Percentiles rank a stretch among this genome's conserved stretches.
Evolutionary conservation across 2,797 vertebrate species (phyloP).

Genomic region (Muscicapa striata): DNA sequence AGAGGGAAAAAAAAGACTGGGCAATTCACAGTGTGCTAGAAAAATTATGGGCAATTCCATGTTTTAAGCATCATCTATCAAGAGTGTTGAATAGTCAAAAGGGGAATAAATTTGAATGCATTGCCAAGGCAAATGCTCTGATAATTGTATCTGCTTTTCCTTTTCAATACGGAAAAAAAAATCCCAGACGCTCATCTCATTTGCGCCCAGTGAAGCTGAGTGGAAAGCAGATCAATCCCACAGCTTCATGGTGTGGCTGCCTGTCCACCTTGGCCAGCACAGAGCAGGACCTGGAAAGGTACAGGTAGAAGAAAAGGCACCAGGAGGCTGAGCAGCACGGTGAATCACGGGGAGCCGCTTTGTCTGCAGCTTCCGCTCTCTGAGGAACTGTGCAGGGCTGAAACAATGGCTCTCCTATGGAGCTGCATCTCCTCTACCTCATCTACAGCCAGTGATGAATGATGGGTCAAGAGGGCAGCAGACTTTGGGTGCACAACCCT

Average conservation of each 20-base stretch:
- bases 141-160: not conserved
- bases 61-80: conserved; percentile 19
- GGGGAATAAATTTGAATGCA: conserved; percentile 20
- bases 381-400: conserved; percentile 43
- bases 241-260: not conserved
- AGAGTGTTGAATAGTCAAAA: not conserved
- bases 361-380: conserved; percentile 72
- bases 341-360: conserved; percentile 52
- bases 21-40: not conserved
- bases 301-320: not conserved
- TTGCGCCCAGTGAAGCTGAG: not conserved
- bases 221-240: not conserved
- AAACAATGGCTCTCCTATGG: conserved; percentile 70
- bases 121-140: not conserved
- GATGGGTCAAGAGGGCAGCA: conserved; percentile 77
- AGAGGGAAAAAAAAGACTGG: not conserved
- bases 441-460: conserved; percentile 70
- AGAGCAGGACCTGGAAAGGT: conserved; percentile 16
- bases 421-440: conserved; percentile 69
- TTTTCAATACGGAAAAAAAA: not conserved
- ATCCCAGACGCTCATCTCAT: not conserved
- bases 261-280: not conserved
- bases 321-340: conserved; percentile 9
- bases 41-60: conserved; percentile 2
- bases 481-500: conserved; percentile 78